A percentile compares a stretch with the other conserved stretches of the same genome.
phyloP scores from a whole-genome alignment of 2,888 invertebrate species.

The Nematopogon swammerdamellus region DNA sequence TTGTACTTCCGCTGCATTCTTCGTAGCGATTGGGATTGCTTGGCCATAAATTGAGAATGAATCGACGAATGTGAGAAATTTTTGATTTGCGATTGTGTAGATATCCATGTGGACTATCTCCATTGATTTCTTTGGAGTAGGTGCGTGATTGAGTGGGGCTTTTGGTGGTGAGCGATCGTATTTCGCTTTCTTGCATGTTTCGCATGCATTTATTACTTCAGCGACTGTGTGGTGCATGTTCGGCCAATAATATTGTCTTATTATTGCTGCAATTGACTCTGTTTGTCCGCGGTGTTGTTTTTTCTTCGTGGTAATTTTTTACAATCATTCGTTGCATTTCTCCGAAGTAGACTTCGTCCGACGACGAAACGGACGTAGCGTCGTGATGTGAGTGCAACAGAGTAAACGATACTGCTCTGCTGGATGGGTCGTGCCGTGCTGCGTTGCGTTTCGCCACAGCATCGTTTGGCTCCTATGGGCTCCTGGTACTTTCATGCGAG shows the following conservation, averaged over 20 bases:
- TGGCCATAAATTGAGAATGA: neutral
- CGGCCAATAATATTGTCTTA: neutral
- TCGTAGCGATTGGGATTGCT: neutral
- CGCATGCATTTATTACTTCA: slow-evolving; percentile 4
- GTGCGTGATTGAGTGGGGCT: neutral
- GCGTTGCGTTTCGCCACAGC: no score
- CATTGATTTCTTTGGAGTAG: neutral
- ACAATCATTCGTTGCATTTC: neutral
- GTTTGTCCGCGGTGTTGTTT: neutral
- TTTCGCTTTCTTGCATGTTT: slow-evolving; percentile 3
- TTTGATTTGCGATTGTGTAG: no score
- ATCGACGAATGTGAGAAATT: neutral
- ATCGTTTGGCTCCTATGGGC: no score
- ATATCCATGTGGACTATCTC: neutral
- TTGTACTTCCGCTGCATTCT: neutral
- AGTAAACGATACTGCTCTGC: no score
- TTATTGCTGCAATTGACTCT: neutral
- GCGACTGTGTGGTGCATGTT: neutral
- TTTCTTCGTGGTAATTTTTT: neutral
- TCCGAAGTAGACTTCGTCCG: neutral
- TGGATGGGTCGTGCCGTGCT: no score
- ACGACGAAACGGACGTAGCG: no score
- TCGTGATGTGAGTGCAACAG: no score
- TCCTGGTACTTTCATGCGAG: no score
- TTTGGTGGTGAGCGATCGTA: neutral